These are phyloP conservation scores for Cynopterus brachyotis DNA, from an alignment of 2,113 vertebrate genomes.

Conservation along the genomic window DNA sequence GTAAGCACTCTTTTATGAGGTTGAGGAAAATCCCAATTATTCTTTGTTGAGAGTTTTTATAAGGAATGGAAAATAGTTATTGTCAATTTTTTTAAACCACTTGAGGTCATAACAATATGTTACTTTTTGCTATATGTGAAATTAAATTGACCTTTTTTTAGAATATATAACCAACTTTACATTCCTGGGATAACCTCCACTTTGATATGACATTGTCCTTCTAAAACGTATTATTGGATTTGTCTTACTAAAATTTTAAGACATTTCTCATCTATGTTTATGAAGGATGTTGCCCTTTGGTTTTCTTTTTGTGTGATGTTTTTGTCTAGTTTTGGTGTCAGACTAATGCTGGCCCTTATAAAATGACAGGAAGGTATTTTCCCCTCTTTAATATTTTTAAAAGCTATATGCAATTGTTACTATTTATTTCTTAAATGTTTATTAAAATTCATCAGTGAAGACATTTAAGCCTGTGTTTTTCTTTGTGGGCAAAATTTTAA, in stretches of 20 bases:
- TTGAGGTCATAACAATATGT: neutral
- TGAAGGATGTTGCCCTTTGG: neutral
- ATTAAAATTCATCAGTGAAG: neutral
- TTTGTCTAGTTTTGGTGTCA: neutral
- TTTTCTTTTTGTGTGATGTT: neutral
- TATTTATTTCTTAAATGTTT: neutral
- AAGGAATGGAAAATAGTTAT: neutral
- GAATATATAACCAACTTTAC: neutral
- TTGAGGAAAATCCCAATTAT: neutral
- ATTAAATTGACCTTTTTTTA: neutral
- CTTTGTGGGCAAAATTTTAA: neutral
- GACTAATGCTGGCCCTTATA: neutral
- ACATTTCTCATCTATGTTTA: neutral
- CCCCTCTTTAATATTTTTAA: neutral
- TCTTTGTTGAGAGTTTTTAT: neutral
- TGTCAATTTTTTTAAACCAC: neutral
- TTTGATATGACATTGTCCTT: neutral
- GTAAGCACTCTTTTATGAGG: neutral
- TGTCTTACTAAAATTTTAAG: neutral
- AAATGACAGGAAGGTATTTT: neutral
- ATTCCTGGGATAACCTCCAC: neutral
- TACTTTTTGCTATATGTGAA: neutral
- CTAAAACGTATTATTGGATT: neutral
- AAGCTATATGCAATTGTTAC: neutral
- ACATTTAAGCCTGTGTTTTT: neutral